Percentiles rank a stretch among this genome's conserved stretches.
These are phyloP conservation scores for Rhagoletis pomonella DNA, from an alignment of 1,140 invertebrate species.

Conservation along the genomic window DNA sequence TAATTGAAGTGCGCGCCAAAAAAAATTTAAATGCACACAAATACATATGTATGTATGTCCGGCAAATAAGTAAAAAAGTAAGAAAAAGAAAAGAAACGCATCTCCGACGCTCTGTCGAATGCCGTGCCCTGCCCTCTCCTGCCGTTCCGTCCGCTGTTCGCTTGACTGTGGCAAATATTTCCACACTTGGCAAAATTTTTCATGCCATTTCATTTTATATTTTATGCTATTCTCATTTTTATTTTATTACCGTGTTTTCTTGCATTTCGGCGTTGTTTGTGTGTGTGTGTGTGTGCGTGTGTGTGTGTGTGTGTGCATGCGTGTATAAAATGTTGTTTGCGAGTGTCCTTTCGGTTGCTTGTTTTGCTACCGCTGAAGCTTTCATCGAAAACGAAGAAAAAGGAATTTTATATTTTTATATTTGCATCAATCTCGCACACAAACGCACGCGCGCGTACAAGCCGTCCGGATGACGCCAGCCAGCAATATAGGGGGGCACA, in stretches of 20 bases:
- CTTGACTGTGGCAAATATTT: neutral
- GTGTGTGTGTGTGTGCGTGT: neutral
- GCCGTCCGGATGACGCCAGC: conserved; percentile 10
- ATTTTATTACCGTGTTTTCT: conserved; percentile 7
- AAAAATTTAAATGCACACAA: neutral
- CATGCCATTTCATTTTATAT: neutral
- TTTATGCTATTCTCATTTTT: neutral
- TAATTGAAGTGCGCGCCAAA: conserved; percentile 67
- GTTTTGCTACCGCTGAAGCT: neutral
- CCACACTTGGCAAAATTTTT: neutral
- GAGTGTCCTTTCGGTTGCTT: conserved; percentile 13
- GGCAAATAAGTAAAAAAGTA: neutral
- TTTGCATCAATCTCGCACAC: neutral
- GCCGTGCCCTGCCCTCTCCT: neutral
- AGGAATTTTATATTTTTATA: conserved; percentile 34
- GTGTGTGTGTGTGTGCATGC: neutral
- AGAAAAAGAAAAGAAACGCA: conserved; percentile 18
- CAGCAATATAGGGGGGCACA: neutral
- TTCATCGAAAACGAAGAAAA: conserved; percentile 13
- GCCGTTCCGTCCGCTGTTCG: neutral
- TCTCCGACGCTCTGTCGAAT: neutral
- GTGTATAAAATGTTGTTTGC: neutral
- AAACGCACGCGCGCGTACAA: neutral
- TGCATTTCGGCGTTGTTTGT: neutral
- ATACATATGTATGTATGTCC: neutral